phyloP scores from a whole-genome alignment of 2,888 invertebrate genomes.

The Eutolmus rufibarbis region DNA sequence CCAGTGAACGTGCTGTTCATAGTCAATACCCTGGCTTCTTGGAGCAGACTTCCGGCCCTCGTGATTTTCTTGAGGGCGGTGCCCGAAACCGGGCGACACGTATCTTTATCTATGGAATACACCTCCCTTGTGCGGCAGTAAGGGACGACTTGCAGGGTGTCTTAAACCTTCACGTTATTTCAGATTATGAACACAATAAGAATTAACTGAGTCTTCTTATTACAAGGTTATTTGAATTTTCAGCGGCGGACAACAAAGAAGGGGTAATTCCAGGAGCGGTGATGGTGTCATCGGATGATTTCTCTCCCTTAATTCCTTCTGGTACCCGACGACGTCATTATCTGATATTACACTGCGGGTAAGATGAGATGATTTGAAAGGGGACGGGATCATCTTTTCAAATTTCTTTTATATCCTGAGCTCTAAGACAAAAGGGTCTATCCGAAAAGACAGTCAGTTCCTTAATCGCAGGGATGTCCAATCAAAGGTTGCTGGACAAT shows the following conservation, averaged over 20 bases:
- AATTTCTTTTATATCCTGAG: neutral
- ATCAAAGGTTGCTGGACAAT: neutral
- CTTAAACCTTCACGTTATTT: slow-evolving; percentile 35
- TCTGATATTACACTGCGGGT: neutral
- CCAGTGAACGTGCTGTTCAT: neutral
- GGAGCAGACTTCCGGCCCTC: neutral
- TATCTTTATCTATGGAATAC: neutral
- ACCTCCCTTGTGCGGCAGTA: neutral
- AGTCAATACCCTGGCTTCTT: neutral
- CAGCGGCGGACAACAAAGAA: slow-evolving; percentile 2
- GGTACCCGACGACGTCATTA: neutral
- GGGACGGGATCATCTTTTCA: neutral
- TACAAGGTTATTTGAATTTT: slow-evolving; percentile 34
- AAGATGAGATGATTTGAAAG: neutral
- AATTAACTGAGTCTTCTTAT: slow-evolving; percentile 38
- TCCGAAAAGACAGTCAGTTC: neutral
- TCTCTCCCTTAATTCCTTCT: slow-evolving; percentile 15
- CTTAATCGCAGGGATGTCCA: neutral
- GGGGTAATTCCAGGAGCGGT: neutral
- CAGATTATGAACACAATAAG: slow-evolving; percentile 39
- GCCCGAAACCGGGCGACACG: neutral
- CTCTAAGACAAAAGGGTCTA: neutral
- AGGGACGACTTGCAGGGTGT: neutral
- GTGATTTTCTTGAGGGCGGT: neutral
- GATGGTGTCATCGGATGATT: slow-evolving; percentile 22